Conservation (phyloP, 2,797 vertebrate genomes). For the Crypturellus tataupa region DNA sequence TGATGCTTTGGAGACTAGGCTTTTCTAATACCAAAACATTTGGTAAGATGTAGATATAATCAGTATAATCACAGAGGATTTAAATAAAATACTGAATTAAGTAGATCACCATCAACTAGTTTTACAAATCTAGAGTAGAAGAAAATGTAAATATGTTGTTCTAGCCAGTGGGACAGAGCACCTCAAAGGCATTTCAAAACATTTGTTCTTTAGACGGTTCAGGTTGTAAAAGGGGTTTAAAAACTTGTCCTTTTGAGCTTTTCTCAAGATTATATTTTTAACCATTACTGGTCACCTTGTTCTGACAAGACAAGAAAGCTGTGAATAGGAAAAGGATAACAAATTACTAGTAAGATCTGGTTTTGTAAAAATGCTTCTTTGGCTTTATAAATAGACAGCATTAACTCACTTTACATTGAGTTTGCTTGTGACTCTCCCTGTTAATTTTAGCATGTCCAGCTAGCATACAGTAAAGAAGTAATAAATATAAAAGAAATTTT, state of each 20-base stretch:
- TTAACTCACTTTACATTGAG: background rate
- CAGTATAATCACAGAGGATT: background rate
- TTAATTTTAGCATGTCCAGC: background rate
- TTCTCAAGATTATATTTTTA: background rate
- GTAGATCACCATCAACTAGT: background rate
- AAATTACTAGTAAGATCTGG: background rate
- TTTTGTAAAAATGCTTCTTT: background rate
- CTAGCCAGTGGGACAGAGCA: background rate
- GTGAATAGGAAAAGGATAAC: background rate
- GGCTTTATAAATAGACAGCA: background rate
- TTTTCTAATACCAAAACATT: background rate
- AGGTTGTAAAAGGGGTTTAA: background rate
- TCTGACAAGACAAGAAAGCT: background rate
- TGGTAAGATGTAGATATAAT: background rate
- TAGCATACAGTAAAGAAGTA: background rate
- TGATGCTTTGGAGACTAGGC: background rate
- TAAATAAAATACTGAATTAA: conserved; percentile 13
- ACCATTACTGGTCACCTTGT: background rate
- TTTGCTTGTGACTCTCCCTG: background rate
- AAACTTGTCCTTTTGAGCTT: background rate
- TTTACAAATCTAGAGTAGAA: background rate
- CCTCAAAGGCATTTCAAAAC: background rate
- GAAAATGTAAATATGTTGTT: background rate
- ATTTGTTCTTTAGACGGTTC: background rate
- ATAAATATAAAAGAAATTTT: background rate